A percentile compares a stretch with the other conserved stretches of the same genome.
Evolutionary conservation across 37 sponge, comb jelly and placozoan species (phyloP).

Genomic region (Ephydatia muelleri): DNA sequence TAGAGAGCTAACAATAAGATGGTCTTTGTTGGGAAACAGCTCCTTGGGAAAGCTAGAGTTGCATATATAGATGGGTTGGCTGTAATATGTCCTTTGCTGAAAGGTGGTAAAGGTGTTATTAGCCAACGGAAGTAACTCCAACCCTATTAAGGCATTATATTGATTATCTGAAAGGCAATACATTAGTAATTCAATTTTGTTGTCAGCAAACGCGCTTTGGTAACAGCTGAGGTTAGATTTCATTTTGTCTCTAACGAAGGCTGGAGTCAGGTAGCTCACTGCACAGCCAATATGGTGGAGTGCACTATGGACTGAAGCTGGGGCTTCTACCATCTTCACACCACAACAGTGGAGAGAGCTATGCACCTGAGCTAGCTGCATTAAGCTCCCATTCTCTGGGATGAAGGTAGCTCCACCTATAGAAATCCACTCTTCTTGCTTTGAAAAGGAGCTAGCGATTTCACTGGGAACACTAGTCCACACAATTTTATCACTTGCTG

Average conservation of each 20-base stretch:
- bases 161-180: constrained; percentile 47
- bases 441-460: neutral
- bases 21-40: constrained; percentile 27
- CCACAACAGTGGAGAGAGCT: constrained; percentile 7
- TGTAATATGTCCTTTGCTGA: neutral
- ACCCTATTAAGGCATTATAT: constrained; percentile 19
- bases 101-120: constrained; percentile 37
- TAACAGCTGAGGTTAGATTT: constrained; percentile 11
- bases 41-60: constrained; percentile 7
- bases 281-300: neutral
- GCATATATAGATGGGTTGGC: constrained; percentile 32
- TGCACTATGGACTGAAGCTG: constrained; percentile 18
- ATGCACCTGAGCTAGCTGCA: neutral
- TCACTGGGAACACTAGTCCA: neutral
- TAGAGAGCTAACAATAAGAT: constrained; percentile 7
- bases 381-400: neutral
- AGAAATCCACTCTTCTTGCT: constrained; percentile 12
- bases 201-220: neutral
- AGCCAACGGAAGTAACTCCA: constrained; percentile 49
- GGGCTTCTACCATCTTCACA: constrained; percentile 11
- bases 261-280: constrained; percentile 21
- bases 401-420: neutral
- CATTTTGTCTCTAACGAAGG: neutral
- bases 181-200: constrained; percentile 22
- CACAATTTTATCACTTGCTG: neutral